Conservation (phyloP, 2,797 vertebrate genomes). For the Platalea minor region DNA sequence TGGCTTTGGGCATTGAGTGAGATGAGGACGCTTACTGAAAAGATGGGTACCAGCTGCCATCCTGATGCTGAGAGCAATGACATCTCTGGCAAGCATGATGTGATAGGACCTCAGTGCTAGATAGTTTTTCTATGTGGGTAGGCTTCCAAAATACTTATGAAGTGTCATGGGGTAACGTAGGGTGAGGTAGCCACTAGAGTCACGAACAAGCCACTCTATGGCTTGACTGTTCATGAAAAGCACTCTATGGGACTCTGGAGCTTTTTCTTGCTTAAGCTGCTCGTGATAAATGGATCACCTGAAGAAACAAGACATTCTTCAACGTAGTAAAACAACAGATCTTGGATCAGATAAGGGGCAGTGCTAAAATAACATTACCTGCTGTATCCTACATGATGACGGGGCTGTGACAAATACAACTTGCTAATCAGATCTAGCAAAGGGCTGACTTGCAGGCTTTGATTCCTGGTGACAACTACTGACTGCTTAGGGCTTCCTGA, state of each 20-base stretch:
- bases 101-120: not conserved
- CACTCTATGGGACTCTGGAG: not conserved
- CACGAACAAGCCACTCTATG: not conserved
- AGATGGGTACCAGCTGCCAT: not conserved
- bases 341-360: not conserved
- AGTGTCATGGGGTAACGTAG: not conserved
- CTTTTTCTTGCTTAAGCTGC: not conserved
- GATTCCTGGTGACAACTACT: not conserved
- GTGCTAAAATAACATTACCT: not conserved
- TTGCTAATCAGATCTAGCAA: not conserved
- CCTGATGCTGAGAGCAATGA: not conserved
- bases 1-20: not conserved
- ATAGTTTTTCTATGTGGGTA: not conserved
- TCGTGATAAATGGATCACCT: not conserved
- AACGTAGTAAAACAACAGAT: not conserved
- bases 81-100: not conserved
- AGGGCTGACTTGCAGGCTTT: not conserved
- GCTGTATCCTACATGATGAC: not conserved
- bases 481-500: not conserved
- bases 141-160: not conserved
- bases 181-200: not conserved
- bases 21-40: not conserved
- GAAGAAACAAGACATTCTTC: not conserved
- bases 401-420: not conserved
- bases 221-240: not conserved